phyloP scores from a whole-genome alignment of 2,797 vertebrate species.

The Rhinogobio ventralis region DNA sequence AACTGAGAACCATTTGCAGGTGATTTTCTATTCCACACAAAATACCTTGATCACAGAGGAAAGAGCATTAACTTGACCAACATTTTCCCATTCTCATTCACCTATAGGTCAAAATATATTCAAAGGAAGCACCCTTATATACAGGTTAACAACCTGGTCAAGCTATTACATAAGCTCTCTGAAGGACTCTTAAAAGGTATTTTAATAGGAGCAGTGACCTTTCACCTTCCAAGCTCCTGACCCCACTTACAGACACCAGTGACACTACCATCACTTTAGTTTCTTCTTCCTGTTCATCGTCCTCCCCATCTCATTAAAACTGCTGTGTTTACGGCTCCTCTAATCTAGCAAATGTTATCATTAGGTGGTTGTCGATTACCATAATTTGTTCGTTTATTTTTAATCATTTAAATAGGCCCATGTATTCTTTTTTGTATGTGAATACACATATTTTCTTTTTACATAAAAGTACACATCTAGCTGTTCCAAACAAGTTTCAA shows the following conservation, averaged over 20 bases:
- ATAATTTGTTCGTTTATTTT: neutral
- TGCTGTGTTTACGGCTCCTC: conserved; percentile 44
- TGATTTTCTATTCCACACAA: neutral
- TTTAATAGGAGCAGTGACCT: conserved; percentile 81
- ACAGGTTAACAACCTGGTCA: conserved; percentile 67
- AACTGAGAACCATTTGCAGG: neutral
- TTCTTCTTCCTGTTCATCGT: conserved; percentile 4
- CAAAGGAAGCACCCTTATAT: conserved; percentile 59
- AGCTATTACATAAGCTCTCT: conserved; percentile 80
- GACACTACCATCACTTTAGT: conserved; percentile 63
- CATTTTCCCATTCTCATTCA: conserved; percentile 64
- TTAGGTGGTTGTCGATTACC: neutral
- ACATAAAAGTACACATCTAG: neutral
- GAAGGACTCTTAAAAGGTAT: conserved; percentile 80
- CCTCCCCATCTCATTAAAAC: conserved; percentile 38
- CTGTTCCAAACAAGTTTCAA: neutral
- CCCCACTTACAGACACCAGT: conserved; percentile 76
- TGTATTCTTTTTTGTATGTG: neutral
- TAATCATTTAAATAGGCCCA: neutral
- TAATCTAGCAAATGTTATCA: conserved; percentile 8
- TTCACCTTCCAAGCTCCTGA: conserved; percentile 76
- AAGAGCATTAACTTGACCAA: neutral
- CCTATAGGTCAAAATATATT: conserved; percentile 72
- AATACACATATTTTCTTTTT: neutral
- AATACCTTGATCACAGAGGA: neutral